Percentiles rank a stretch among this genome's conserved stretches.
Evolutionary conservation across 1,140 invertebrate genomes (phyloP).

Genomic region (Cydia pomonella): DNA sequence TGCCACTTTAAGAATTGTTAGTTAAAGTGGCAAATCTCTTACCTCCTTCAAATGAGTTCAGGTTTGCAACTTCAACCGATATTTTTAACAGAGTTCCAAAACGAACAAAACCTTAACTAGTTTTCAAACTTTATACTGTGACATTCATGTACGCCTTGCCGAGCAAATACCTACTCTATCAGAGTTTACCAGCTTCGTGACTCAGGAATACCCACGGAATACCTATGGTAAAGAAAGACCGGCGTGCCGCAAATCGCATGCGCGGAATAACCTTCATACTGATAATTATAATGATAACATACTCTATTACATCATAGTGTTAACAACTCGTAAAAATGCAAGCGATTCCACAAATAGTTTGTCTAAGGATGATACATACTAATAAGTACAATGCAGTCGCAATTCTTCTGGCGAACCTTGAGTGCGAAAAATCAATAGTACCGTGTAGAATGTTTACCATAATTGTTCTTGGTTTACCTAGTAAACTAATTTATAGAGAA

Average conservation of each 20-base stretch:
- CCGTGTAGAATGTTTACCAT: neutral
- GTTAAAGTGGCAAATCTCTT: too few species aligned
- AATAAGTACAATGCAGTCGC: neutral
- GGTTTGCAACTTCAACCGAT: too few species aligned
- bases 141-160: too few species aligned
- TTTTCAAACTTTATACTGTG: too few species aligned
- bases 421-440: conserved; percentile 11
- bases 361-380: neutral
- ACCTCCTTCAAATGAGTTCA: too few species aligned
- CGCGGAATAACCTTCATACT: neutral
- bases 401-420: neutral
- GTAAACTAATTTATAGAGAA: neutral
- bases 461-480: neutral
- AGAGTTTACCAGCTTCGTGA: too few species aligned
- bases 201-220: too few species aligned
- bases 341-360: neutral
- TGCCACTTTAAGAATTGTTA: too few species aligned
- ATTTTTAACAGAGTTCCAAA: too few species aligned
- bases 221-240: neutral
- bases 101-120: too few species aligned
- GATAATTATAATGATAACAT: neutral
- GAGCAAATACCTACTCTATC: too few species aligned
- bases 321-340: neutral
- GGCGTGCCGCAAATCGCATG: neutral
- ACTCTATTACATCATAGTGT: neutral